phyloP scores from a whole-genome alignment of 2,888 invertebrate genomes.

The Eupeodes latifasciatus region DNA sequence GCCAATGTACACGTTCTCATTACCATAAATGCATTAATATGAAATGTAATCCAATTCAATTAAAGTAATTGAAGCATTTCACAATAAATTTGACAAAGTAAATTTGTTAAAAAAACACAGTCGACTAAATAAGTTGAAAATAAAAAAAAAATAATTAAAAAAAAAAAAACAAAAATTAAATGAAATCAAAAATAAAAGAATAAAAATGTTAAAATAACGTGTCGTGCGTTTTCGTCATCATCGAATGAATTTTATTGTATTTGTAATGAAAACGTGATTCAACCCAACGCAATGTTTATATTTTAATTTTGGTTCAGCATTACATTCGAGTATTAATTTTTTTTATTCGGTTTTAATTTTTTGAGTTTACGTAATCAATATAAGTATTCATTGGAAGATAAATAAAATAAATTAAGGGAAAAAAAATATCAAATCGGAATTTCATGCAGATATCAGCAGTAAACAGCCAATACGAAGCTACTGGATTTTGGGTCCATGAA shows the following conservation, averaged over 20 bases:
- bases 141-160: not conserved
- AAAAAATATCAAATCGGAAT: conserved; percentile 23
- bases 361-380: conserved; percentile 34
- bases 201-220: not conserved
- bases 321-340: not conserved
- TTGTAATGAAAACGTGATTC: conserved; percentile 6
- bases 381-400: not conserved
- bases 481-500: not conserved
- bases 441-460: not conserved
- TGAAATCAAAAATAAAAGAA: not conserved
- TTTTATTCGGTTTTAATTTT: conserved; percentile 6
- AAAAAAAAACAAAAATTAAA: conserved; percentile 33
- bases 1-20: conserved; percentile 54
- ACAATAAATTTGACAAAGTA: conserved; percentile 74
- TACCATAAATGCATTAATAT: conserved; percentile 70
- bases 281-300: conserved; percentile 30
- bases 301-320: conserved; percentile 39
- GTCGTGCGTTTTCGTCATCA: not conserved
- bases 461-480: not conserved
- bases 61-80: conserved; percentile 72
- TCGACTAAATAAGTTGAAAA: not conserved
- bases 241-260: not conserved
- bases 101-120: conserved; percentile 48
- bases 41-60: conserved; percentile 73
- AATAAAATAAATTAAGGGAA: conserved; percentile 13